Conservation (phyloP, 2,888 invertebrate genomes). For the Aspidiotus rigidus region DNA sequence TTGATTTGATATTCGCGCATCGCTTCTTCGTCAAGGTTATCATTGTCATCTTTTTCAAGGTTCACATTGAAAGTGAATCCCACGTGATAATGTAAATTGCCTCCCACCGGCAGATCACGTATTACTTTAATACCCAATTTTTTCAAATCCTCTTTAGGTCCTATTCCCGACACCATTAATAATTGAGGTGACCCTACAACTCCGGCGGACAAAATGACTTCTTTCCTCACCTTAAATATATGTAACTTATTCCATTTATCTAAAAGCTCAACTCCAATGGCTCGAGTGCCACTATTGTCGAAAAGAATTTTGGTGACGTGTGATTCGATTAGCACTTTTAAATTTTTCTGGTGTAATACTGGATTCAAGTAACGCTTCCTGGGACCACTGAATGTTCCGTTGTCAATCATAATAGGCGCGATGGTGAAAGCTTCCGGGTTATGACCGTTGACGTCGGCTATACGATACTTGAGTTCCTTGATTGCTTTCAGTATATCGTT, state of each 20-base stretch:
- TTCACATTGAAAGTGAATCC: conserved; percentile 35
- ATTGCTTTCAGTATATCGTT: conserved; percentile 43
- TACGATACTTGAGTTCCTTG: conserved; percentile 42
- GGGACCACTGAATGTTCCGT: conserved; percentile 43
- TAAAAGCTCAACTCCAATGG: conserved; percentile 69
- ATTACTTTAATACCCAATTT: conserved; percentile 45
- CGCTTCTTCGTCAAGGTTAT: conserved; percentile 39
- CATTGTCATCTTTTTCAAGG: conserved; percentile 5
- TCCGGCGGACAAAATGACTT: conserved; percentile 58
- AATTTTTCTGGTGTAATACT: conserved; percentile 40
- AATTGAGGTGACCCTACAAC: conserved; percentile 58
- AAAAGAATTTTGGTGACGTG: conserved; percentile 48
- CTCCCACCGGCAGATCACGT: conserved; percentile 48
- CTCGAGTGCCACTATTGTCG: conserved; percentile 49
- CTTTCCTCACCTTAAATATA: conserved; percentile 52
- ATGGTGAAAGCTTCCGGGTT: conserved; percentile 39
- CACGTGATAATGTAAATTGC: conserved; percentile 51
- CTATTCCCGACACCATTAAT: conserved; percentile 59
- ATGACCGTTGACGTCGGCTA: conserved; percentile 42
- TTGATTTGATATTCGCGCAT: conserved; percentile 41
- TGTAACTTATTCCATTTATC: conserved; percentile 38
- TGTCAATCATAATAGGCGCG: conserved; percentile 40
- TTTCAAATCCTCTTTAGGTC: conserved; percentile 48
- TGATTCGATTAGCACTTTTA: conserved; percentile 45
- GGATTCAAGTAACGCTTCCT: conserved; percentile 48